Evolutionary conservation across 2,888 invertebrate species (phyloP), one percentile per base, ranked within the genome.

Genomic region (Spisula solida): DNA sequence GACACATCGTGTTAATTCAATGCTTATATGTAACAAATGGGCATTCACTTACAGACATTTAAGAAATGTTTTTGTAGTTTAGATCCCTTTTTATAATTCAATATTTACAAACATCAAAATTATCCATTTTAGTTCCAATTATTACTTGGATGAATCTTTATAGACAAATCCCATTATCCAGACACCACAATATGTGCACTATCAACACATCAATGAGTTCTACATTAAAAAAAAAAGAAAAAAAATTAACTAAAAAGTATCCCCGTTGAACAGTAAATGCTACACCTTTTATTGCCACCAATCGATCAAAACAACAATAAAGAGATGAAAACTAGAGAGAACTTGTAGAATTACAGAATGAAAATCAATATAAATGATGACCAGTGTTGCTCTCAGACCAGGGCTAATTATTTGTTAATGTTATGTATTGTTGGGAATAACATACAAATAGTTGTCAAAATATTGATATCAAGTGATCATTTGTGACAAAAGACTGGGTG

Each of bases 351-450:
- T 6, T 25, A 66, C 10, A 66, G 60, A 25, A 66, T 25, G 25
- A 66, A 66, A 66, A 66, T 66, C 60, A 66, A 66, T 66, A 66
- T 66, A 66, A 66, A 66, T 66, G 25, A 25, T 66, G 60, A 66
- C 60, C 60, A n/a, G 10, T 66, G 60, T 0, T 41, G 41, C 8
- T 41, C 8, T 41, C 41, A 41, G 41, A 41, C 41, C 8, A 8
- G 10, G 12, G 60, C 25, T 25, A 25, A 66, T 66, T 66, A 66
- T 4, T 25, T 2, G 60, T 25, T 25, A n/a, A 10, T 66, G n/a
- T 60, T 20, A 60, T 66, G 60, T 25, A 66, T 66, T 66, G 41
- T 41, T 60, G 18, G 14, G 16, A 1, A 16, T 60, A 66, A 66
- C 25, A 66, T 66, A 25, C 60, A 66, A 25, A 66, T 4, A 66